Evolutionary conservation across 35 echinoderm and acorn worm species (phyloP).

Genomic region (Anneissia japonica): DNA sequence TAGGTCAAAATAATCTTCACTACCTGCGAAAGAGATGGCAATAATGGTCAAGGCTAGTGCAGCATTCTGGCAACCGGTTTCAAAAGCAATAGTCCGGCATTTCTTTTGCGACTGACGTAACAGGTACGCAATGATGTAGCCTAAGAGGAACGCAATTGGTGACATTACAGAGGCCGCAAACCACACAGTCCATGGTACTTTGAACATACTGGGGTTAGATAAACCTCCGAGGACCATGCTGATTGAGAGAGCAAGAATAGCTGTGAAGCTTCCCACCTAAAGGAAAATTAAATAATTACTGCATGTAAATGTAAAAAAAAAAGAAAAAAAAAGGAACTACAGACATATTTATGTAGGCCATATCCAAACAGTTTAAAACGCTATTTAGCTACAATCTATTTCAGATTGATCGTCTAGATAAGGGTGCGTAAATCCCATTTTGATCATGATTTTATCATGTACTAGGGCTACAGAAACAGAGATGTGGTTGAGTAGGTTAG

Average conservation of each 20-base stretch:
- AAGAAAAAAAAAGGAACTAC: too few species aligned
- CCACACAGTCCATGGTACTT: conserved; percentile 67
- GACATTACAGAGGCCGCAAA: conserved; percentile 35
- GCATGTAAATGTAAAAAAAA: too few species aligned
- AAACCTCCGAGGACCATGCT: conserved; percentile 57
- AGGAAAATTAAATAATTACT: not conserved
- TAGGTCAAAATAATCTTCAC: conserved; percentile 14
- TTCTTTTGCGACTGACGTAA: conserved; percentile 48
- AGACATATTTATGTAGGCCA: too few species aligned
- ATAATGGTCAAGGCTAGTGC: conserved; percentile 61
- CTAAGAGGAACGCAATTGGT: conserved; percentile 39
- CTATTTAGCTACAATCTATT: too few species aligned
- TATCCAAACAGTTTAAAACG: too few species aligned
- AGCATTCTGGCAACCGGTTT: conserved; percentile 78
- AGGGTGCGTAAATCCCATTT: too few species aligned
- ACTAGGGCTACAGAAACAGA: too few species aligned
- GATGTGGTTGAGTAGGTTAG: too few species aligned
- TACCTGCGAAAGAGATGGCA: conserved; percentile 49
- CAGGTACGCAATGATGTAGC: conserved; percentile 53
- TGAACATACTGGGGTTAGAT: conserved; percentile 68
- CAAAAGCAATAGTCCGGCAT: conserved; percentile 75
- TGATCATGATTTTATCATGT: too few species aligned
- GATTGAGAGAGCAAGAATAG: conserved; percentile 41
- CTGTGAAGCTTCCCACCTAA: conserved; percentile 55
- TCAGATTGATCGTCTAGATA: too few species aligned